Evolutionary conservation across 2,797 vertebrate species (phyloP), one percentile per base, ranked within the genome.

Genomic region (Ctenochaetus hawaiiensis): DNA sequence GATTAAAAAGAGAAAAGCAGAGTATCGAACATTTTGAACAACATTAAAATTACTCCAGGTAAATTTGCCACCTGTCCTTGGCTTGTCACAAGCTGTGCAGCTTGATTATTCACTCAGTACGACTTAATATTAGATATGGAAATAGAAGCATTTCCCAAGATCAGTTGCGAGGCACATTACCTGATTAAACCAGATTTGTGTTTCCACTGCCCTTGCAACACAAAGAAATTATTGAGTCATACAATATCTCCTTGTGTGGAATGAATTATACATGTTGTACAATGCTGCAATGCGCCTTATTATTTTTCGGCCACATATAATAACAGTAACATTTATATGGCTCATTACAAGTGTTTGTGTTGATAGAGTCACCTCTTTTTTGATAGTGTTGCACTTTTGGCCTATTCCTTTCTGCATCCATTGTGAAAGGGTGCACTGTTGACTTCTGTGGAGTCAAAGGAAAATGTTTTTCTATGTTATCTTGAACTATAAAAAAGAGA

Each of bases 391-490:
- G 56, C 41, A 20, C n/a, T 53, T 12, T 43, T 48, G 2, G 20
- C 37, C 11, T 4, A 52, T 37, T 59, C 12, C 44, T 68, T 60
- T 67, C 5, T 78, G 52, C 18, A 0, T 58, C 23, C n/a, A 16
- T 23, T 22, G 70, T 53, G 41, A 47, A n/a, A 67, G 41, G 13
- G 0, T 37, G 58, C 30, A 14, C 11, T 56, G 20, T n/a, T 75
- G 63, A 83, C 77, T 82, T 67, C 76, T 76, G 60, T 78, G 65
- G 43, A 74, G 75, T 75, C 57, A 6, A 23, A 64, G 48, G 12
- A 23, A 26, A 8, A 23, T 6, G 16, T 61, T 16, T 59, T 54
- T 23, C 26, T 62, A 9, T 64, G 7, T 54, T 45, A 62, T 64
- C 37, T 61, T 17, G 48, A 58, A 41, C 20, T 60, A 65, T 66